Base-by-base conservation (phyloP, 2,797 vertebrate species). In the Gallinago nigripennis region DNA sequence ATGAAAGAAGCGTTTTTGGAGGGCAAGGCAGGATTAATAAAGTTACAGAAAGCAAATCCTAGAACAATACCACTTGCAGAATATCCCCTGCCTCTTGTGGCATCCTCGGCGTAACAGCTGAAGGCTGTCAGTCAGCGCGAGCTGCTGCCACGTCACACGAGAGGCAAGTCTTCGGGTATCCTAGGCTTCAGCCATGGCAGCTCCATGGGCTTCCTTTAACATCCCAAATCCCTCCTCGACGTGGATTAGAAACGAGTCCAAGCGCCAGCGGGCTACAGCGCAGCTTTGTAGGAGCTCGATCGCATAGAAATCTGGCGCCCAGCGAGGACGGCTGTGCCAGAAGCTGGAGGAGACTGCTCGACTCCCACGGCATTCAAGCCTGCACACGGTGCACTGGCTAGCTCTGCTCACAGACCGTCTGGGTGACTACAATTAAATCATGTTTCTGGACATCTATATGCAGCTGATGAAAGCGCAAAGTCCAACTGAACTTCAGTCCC, bases 341-440 rank as follows among this genome's bases (percentile, higher is more conserved):
- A 31, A 89, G 70, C 87, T 28, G 79, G 21, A 68, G 69, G 9
- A 5, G 9, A 5, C 61, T 7, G 82, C 86, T 89, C 7, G 3
- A 69, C 94, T 96, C 94, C 95, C 92, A 94, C 66, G 19, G 95
- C 90, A 68, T 31, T 60, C 31, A 24, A 83, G 94, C 88, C 88
- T 77, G 75, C 91, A 85, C 68, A 51, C 1, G 0, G 64, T 43
- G 90, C 56, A 3, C 63, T 46, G 77, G 51, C 50, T 17, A 33
- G 70, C 56, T 35, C 82, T 69, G 73, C 80, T 65, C 69, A 1
- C 18, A 71, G 31, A 46, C 56, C 0, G 3, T 12, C 89, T 77
- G 63, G 53, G 28, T 48, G 86, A 12, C 46, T 50, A 31, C 78
- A 25, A 7, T 46, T 53, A 63, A 80, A 56, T 21, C 64, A 9